phyloP scores from a whole-genome alignment of 2,797 vertebrate genomes.

The Rhynchotus rufescens region DNA sequence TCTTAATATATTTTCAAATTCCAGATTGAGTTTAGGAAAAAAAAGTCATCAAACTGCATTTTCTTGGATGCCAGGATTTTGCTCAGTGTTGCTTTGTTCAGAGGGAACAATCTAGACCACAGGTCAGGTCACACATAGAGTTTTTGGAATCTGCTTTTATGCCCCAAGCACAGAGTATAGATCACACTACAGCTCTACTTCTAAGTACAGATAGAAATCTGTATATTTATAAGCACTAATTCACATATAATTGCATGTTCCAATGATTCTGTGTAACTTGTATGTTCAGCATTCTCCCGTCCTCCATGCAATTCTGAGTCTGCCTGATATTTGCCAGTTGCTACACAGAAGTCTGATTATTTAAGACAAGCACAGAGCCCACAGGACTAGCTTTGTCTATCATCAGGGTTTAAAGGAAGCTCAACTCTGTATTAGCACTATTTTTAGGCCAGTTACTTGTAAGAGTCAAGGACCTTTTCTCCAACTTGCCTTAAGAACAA shows the following conservation, averaged over 20 bases:
- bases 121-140: neutral
- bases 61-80: neutral
- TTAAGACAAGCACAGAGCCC: neutral
- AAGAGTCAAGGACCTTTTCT: neutral
- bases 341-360: neutral
- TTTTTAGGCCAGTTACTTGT: neutral
- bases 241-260: neutral
- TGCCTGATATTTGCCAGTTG: conserved; percentile 10
- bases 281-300: neutral
- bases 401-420: neutral
- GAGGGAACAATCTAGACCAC: neutral
- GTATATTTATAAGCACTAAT: neutral
- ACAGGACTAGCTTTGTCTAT: neutral
- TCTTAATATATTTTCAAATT: neutral
- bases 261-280: neutral
- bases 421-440: neutral
- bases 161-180: neutral
- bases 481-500: neutral
- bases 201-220: neutral
- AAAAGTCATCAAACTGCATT: neutral
- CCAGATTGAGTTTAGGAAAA: neutral
- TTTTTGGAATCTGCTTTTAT: neutral
- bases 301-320: neutral
- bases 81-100: neutral
- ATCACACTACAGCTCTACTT: neutral